These are phyloP conservation scores for Nannospalax galili DNA, from an alignment of 2,113 vertebrate genomes.

Conservation along the genomic window DNA sequence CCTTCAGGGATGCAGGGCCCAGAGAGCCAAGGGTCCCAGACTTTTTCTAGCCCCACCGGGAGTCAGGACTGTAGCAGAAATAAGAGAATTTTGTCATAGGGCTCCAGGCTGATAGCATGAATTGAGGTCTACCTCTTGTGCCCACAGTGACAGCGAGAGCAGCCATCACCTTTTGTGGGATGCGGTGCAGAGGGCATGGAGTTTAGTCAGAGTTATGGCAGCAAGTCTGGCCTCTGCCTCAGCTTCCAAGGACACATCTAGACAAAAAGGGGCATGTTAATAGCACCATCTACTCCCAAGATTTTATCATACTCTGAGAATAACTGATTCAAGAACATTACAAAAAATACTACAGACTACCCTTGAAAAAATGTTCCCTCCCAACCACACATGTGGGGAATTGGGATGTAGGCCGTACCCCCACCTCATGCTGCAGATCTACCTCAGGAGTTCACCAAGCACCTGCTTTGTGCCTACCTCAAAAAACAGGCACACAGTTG, in stretches of 20 bases:
- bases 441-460: neutral
- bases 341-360: neutral
- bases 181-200: neutral
- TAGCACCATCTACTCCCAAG: neutral
- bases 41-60: neutral
- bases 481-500: neutral
- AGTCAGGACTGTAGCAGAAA: neutral
- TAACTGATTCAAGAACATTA: neutral
- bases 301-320: neutral
- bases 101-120: too few species aligned
- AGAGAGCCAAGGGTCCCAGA: neutral
- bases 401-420: neutral
- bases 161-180: neutral
- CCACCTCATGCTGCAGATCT: accelerated
- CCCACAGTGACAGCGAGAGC: neutral
- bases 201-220: neutral
- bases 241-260: neutral
- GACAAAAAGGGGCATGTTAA: neutral
- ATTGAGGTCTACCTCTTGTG: neutral
- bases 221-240: neutral
- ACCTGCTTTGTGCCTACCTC: neutral
- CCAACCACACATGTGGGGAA: neutral
- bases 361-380: neutral
- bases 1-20: neutral
- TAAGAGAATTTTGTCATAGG: neutral